Percentiles rank a stretch among this genome's conserved stretches.
These are phyloP conservation scores for Sinocyclocheilus anshuiensis DNA, from an alignment of 2,113 vertebrate genomes.

Conservation along the genomic window DNA sequence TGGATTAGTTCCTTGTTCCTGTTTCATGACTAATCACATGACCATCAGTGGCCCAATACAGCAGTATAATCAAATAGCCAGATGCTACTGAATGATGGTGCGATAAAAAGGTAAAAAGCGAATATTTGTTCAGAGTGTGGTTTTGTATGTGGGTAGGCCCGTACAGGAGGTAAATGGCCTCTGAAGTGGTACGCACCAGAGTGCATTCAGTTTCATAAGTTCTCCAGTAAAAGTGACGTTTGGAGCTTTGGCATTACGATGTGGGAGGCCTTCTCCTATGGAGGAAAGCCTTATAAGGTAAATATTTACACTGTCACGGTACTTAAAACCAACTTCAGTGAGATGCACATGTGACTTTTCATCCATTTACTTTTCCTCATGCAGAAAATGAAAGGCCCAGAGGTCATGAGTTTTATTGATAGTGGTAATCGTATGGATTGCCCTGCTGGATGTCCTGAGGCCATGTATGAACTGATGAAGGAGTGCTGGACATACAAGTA, in stretches of 20 bases:
- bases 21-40: neutral
- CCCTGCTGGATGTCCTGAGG: conserved; percentile 80
- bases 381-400: conserved; percentile 93
- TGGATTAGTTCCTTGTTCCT: neutral
- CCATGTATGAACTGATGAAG: conserved; percentile 86
- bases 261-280: conserved; percentile 97
- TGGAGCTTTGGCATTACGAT: conserved; percentile 96
- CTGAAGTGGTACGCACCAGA: conserved; percentile 98
- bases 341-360: neutral
- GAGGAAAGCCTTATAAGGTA: conserved; percentile 96
- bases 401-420: conserved; percentile 86
- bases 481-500: conserved; percentile 93
- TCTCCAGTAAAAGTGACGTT: conserved; percentile 96
- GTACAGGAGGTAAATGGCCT: conserved; percentile 91
- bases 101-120: neutral
- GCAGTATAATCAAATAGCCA: neutral
- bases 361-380: neutral
- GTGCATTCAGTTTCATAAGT: conserved; percentile 89
- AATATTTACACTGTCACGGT: neutral
- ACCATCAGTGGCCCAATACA: neutral
- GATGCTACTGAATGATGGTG: neutral
- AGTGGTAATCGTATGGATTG: conserved; percentile 83
- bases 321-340: neutral
- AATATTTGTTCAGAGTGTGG: neutral
- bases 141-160: conserved; percentile 76